Evolutionary conservation across 2,797 vertebrate genomes (phyloP).

Genomic region (Tinamus major): DNA sequence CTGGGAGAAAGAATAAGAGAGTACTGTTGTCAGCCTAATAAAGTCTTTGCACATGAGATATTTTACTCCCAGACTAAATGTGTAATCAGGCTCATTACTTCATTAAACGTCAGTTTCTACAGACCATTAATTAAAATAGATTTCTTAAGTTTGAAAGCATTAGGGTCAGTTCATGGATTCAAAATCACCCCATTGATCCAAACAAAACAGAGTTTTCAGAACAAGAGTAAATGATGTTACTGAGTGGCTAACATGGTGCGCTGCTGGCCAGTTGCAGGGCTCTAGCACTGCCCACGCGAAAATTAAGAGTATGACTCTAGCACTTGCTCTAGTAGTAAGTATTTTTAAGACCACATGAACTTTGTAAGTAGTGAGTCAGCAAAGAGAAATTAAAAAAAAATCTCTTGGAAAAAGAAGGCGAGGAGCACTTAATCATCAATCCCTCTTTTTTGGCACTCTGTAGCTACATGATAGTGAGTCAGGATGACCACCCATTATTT

Average conservation of each 20-base stretch:
- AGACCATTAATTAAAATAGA: slow-evolving; percentile 72
- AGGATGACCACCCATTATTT: not conserved
- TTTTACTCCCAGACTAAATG: slow-evolving; percentile 30
- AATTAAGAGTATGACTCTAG: slow-evolving; percentile 34
- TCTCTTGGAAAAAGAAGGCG: not conserved
- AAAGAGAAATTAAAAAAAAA: slow-evolving; percentile 24
- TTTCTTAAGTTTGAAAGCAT: slow-evolving; percentile 75
- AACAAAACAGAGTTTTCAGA: slow-evolving; percentile 77
- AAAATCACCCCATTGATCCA: slow-evolving; percentile 57
- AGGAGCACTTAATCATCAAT: not conserved
- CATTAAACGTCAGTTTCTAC: slow-evolving; percentile 71
- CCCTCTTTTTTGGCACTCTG: not conserved
- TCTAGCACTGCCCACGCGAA: slow-evolving; percentile 47
- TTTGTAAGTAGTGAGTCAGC: not conserved
- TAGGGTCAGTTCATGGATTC: slow-evolving; percentile 45
- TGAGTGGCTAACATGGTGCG: not conserved
- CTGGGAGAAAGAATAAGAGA: slow-evolving; percentile 54
- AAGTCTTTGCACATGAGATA: not conserved
- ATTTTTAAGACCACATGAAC: slow-evolving; percentile 26
- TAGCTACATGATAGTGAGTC: not conserved
- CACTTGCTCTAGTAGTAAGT: not conserved
- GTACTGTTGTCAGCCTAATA: slow-evolving; percentile 32
- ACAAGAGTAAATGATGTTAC: slow-evolving; percentile 59
- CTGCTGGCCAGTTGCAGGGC: slow-evolving; percentile 3
- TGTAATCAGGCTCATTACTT: slow-evolving; percentile 65